phyloP scores from a whole-genome alignment of 1,140 invertebrate genomes.

The Lamellibrachia luymesi region DNA sequence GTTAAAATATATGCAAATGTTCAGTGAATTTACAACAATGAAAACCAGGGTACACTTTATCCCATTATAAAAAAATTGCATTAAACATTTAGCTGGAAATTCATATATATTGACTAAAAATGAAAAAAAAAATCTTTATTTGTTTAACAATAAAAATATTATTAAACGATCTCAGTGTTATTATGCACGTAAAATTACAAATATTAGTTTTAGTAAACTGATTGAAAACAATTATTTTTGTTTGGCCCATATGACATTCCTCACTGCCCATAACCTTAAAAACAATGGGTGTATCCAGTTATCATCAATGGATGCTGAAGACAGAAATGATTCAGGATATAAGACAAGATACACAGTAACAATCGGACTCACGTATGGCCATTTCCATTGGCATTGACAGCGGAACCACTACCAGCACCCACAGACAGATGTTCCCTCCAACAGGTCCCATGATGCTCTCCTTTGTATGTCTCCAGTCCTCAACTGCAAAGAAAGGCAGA shows the following conservation, averaged over 20 bases:
- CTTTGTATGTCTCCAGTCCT: background rate
- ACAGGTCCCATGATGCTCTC: background rate
- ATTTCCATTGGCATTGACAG: too few relatives aligned
- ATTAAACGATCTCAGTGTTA: too few relatives aligned
- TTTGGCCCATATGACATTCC: background rate
- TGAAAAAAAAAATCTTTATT: too few relatives aligned
- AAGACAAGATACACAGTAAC: background rate
- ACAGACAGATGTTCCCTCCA: background rate
- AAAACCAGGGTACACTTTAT: too few relatives aligned
- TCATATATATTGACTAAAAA: too few relatives aligned
- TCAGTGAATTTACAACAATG: too few relatives aligned
- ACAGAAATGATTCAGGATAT: background rate
- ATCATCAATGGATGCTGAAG: background rate
- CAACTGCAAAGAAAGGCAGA: background rate
- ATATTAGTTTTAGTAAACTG: background rate
- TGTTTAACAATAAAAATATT: too few relatives aligned
- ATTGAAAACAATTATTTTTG: background rate
- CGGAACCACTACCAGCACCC: background rate
- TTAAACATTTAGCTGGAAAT: too few relatives aligned
- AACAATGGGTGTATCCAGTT: too few relatives aligned
- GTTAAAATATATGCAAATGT: too few relatives aligned
- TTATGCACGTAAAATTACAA: too few relatives aligned
- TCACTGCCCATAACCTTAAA: background rate
- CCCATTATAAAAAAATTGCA: too few relatives aligned
- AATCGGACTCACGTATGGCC: background rate